Evolutionary conservation across 2,113 vertebrate genomes (phyloP).

Genomic region (Brachionichthys hirsutus): DNA sequence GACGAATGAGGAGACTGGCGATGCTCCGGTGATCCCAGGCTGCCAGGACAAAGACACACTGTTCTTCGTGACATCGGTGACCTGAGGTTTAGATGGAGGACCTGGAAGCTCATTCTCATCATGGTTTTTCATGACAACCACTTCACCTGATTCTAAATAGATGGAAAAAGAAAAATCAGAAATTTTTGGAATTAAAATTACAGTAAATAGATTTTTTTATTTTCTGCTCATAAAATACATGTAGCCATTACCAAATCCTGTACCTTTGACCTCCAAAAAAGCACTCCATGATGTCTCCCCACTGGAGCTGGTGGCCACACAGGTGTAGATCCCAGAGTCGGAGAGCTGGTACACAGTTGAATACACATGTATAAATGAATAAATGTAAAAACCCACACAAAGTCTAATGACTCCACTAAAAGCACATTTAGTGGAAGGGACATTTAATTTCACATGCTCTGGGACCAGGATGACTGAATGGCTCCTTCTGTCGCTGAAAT

Average conservation of each 20-base stretch:
- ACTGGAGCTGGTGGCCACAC: slow-evolving; percentile 96
- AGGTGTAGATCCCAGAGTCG: slow-evolving; percentile 96
- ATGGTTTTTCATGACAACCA: slow-evolving; percentile 83
- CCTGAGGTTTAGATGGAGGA: slow-evolving; percentile 95
- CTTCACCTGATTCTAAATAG: slow-evolving; percentile 82
- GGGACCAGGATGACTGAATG: slow-evolving; percentile 15
- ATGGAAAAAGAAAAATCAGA: background rate
- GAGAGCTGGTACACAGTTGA: slow-evolving; percentile 74
- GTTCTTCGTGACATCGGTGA: slow-evolving; percentile 97
- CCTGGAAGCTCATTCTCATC: slow-evolving; percentile 92
- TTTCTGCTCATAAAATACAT: background rate
- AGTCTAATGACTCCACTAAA: slow-evolving; percentile 15
- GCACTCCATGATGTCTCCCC: slow-evolving; percentile 98
- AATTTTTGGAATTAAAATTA: background rate
- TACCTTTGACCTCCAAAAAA: slow-evolving; percentile 95
- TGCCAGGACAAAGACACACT: slow-evolving; percentile 98
- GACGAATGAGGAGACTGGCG: slow-evolving; percentile 88
- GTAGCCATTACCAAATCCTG: background rate
- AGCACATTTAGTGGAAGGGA: slow-evolving; percentile 21
- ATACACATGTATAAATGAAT: slow-evolving; percentile 5
- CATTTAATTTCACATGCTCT: slow-evolving; percentile 19
- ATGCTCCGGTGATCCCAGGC: slow-evolving; percentile 82
- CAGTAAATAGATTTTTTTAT: background rate
- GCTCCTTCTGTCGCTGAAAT: slow-evolving; percentile 20
- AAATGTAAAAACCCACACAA: background rate